Base-by-base conservation (phyloP, 2,888 invertebrate species). In the Torymus aiolomorphi region DNA sequence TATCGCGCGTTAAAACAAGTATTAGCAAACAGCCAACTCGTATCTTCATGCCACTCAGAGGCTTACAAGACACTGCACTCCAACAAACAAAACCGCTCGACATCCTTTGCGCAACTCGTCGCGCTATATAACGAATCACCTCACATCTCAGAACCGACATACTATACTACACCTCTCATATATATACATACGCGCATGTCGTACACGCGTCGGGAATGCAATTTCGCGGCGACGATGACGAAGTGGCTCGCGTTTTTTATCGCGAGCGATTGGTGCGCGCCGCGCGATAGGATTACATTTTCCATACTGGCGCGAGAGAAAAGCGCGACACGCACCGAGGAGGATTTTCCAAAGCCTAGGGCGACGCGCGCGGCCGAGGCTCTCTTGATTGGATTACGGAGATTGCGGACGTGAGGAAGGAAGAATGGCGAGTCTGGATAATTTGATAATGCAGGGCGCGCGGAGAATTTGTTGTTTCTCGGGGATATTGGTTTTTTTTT, bases 221-320 rank as follows among this genome's bases (percentile, higher is more conserved):
- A 59, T 71, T 42, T 16, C 70, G 18, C 14, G 16, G 49, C 18
- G 13, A 51, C 59, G 66, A 75, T 74, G 74, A 66, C 66, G 59
- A 75, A 75, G 59, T 24, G 20, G 51, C 52, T 75, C 20, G 42
- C 42, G 42, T 42, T 42, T 42, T 42, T 42, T 42, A 42, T 42
- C 42, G 8, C 42, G 42, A 8, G 42, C 42, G 42, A 42, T 42
- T 42, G 42, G 8, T 42, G 42, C 42, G 42, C 42, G 42, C 42
- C 42, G 42, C 42, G 42, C 42, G 42, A 42, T 42, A 5, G 42
- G 42, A 42, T 42, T 42, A 42, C 42, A 42, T 42, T 42, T 42
- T 42, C 42, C 42, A 42, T n/a, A n/a, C n/a, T n/a, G n/a, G n/a
- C 42, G 42, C 31, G 42, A 42, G 42, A 42, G 42, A 42, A 42